Conservation (phyloP, 2,113 vertebrate genomes). For the Cisticola juncidis region DNA sequence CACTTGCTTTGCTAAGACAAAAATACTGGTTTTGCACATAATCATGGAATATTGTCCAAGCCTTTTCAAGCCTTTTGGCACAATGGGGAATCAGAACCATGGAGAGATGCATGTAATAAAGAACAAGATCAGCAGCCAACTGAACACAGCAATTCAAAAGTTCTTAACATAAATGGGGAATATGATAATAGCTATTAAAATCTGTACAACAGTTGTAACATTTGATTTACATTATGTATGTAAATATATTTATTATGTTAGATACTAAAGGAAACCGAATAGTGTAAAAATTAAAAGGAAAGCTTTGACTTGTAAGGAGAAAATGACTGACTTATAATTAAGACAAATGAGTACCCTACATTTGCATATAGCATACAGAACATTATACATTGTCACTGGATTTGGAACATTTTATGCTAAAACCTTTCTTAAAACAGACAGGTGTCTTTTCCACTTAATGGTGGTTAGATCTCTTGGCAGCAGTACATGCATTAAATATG, state of each 20-base stretch:
- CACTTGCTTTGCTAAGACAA: background rate
- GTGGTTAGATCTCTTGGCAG: background rate
- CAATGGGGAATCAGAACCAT: background rate
- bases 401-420: slow-evolving; percentile 30
- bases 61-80: background rate
- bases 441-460: slow-evolving; percentile 26
- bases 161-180: background rate
- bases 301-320: background rate
- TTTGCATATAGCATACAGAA: background rate
- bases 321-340: slow-evolving; percentile 26
- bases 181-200: background rate
- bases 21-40: background rate
- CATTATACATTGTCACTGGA: background rate
- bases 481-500: background rate
- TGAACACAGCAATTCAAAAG: background rate
- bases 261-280: background rate
- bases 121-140: background rate
- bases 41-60: background rate
- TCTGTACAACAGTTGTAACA: background rate
- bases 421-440: slow-evolving; percentile 24
- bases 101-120: background rate
- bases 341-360: background rate
- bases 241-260: background rate
- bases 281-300: slow-evolving; percentile 1
- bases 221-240: background rate